phyloP scores from a whole-genome alignment of 1,140 invertebrate species.

The Dendroctonus valens region DNA sequence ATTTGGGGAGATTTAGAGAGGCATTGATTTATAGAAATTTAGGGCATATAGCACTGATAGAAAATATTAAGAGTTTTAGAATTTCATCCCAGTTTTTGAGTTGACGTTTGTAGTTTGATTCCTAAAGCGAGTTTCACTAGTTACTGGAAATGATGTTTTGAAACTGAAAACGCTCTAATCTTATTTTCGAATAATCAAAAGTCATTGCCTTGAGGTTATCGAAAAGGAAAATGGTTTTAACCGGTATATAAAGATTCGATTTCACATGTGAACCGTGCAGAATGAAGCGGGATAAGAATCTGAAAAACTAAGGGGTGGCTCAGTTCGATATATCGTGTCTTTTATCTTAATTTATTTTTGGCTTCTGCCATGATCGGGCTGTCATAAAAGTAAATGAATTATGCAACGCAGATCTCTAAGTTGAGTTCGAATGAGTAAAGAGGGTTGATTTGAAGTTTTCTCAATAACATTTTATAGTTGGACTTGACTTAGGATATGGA shows the following conservation, averaged over 20 bases:
- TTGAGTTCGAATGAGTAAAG: neutral
- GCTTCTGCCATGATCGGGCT: constrained; percentile 26
- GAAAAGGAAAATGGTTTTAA: constrained; percentile 22
- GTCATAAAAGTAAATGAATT: constrained; percentile 28
- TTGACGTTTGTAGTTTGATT: no score
- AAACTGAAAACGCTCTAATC: neutral
- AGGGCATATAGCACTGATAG: no score
- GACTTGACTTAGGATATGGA: no score
- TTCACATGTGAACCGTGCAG: constrained; percentile 28
- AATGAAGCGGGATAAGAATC: constrained; percentile 23
- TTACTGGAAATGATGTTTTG: neutral
- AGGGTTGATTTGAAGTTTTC: no score
- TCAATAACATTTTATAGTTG: no score
- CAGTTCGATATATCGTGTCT: constrained; percentile 22
- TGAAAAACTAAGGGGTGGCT: constrained; percentile 31
- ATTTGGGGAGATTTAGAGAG: constrained; percentile 19
- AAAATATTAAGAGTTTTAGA: no score
- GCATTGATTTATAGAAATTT: constrained; percentile 20
- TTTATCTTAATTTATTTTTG: constrained; percentile 33
- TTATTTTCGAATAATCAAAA: constrained; percentile 23
- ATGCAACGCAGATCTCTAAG: constrained; percentile 6
- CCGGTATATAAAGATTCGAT: constrained; percentile 23
- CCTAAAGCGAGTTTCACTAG: no score
- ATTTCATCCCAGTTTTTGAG: no score
- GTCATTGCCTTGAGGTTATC: constrained; percentile 17